Percentiles rank a stretch among this genome's conserved stretches.
phyloP scores from a whole-genome alignment of 1,140 invertebrate species.

The Papilio polytes region DNA sequence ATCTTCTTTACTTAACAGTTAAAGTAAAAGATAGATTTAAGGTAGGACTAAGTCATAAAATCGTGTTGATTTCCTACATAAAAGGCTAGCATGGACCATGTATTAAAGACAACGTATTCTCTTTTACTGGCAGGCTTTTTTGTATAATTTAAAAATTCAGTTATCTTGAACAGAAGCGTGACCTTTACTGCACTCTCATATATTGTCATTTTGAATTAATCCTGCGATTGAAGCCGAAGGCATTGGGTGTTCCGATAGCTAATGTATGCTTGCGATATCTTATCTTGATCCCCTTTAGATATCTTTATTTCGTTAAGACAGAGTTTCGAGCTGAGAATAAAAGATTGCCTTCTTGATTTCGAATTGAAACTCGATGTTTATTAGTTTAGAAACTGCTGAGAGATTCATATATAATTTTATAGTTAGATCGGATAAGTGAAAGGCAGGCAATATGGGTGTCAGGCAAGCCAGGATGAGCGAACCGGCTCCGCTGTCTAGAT shows the following conservation, averaged over 20 bases:
- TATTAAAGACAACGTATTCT: not conserved
- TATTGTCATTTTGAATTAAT: not conserved
- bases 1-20: not conserved
- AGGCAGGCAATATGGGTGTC: constrained; percentile 30
- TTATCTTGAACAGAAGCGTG: constrained; percentile 12
- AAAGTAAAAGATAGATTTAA: not conserved
- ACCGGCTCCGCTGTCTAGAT: constrained; percentile 24
- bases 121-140: not conserved
- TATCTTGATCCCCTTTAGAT: constrained; percentile 16
- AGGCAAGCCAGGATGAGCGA: constrained; percentile 32
- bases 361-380: not conserved
- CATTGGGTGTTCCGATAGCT: not conserved
- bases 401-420: constrained; percentile 33
- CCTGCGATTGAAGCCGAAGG: not conserved
- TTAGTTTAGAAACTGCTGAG: constrained; percentile 27
- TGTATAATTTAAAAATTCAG: not conserved
- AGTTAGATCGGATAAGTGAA: constrained; percentile 33
- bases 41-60: not conserved
- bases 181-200: not conserved
- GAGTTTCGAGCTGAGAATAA: not conserved
- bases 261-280: constrained; percentile 18
- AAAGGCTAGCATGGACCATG: too few species aligned
- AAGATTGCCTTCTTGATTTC: not conserved
- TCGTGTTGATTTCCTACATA: not conserved
- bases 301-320: constrained; percentile 13